Percentiles rank a stretch among this genome's conserved stretches.
phyloP scores from a whole-genome alignment of 1,140 invertebrate species.

The Tribolium castaneum region DNA sequence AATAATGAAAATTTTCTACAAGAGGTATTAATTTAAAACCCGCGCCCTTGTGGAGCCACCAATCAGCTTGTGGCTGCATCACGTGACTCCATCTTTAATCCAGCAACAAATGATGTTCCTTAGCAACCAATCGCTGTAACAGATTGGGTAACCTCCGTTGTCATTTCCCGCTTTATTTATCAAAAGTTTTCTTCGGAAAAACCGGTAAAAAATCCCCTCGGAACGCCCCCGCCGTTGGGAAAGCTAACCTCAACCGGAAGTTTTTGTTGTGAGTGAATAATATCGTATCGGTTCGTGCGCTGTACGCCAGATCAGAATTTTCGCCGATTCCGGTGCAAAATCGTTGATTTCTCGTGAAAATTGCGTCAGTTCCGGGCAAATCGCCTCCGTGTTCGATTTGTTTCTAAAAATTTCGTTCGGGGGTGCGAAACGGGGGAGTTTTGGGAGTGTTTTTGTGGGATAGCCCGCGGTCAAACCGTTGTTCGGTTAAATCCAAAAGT shows the following conservation, averaged over 20 bases:
- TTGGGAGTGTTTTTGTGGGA: not conserved
- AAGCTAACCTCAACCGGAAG: too few species aligned
- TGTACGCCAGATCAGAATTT: too few species aligned
- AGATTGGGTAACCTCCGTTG: conserved; percentile 25
- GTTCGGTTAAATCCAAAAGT: conserved; percentile 43
- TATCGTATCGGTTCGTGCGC: too few species aligned
- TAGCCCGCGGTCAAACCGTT: not conserved
- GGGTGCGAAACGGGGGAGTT: not conserved
- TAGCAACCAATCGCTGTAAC: conserved; percentile 14
- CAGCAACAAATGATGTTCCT: not conserved
- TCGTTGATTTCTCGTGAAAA: too few species aligned
- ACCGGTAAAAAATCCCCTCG: not conserved
- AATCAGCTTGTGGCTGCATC: not conserved
- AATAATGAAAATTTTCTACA: too few species aligned
- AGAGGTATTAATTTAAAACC: not conserved
- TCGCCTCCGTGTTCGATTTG: too few species aligned
- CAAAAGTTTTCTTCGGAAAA: conserved; percentile 25
- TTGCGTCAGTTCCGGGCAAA: too few species aligned
- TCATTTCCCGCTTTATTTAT: conserved; percentile 41
- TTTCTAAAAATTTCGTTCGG: too few species aligned
- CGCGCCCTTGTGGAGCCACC: not conserved
- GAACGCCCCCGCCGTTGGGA: not conserved
- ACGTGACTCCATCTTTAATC: not conserved
- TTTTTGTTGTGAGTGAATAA: too few species aligned
- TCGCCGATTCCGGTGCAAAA: too few species aligned